Evolutionary conservation across 2,113 vertebrate genomes (phyloP).

Genomic region (Odobenus rosmarus): DNA sequence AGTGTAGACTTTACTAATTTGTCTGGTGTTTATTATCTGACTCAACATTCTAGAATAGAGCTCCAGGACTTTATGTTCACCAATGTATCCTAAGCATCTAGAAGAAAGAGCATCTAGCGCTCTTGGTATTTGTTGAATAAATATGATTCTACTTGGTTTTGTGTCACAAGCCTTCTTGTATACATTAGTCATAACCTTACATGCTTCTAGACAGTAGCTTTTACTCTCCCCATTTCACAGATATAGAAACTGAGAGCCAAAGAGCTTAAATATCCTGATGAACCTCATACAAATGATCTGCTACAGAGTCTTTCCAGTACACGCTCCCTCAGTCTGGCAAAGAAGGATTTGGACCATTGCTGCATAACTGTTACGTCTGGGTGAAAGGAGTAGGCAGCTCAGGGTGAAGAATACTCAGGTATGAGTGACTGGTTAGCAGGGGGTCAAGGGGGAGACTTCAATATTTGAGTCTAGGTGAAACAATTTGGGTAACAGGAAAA

Average conservation of each 20-base stretch:
- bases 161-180: not conserved
- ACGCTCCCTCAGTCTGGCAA: not conserved
- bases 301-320: not conserved
- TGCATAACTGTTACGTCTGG: not conserved
- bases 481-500: not conserved
- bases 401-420: not conserved
- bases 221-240: not conserved
- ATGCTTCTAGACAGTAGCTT: not conserved
- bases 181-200: not conserved
- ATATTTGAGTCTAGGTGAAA: not conserved
- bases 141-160: not conserved
- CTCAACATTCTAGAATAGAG: not conserved
- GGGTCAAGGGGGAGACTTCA: not conserved
- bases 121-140: not conserved
- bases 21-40: not conserved
- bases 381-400: not conserved
- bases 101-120: not conserved
- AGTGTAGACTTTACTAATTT: not conserved
- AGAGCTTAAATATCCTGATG: not conserved
- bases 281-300: not conserved
- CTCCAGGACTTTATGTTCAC: not conserved
- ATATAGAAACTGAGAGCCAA: not conserved
- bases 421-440: not conserved
- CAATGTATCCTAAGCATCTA: not conserved
- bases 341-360: not conserved